phyloP scores from a whole-genome alignment of 2,797 vertebrate genomes.

The Anomalospiza imberbis region DNA sequence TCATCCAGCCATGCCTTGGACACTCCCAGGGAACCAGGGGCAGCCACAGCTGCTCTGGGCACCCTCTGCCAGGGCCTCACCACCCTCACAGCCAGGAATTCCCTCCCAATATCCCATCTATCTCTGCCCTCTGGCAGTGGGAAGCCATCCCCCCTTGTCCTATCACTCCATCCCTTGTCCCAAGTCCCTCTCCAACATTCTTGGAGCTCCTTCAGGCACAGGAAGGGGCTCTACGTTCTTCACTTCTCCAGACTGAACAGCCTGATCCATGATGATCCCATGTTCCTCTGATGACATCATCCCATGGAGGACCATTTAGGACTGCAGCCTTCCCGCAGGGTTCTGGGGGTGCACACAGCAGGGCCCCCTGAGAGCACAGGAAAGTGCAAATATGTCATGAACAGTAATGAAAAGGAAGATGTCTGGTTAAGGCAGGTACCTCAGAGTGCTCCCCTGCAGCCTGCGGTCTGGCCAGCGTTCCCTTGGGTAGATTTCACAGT shows the following conservation, averaged over 20 bases:
- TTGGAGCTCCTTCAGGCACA: neutral
- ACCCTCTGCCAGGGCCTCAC: neutral
- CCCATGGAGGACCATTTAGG: neutral
- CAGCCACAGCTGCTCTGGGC: neutral
- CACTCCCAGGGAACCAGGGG: neutral
- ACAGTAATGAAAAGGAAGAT: neutral
- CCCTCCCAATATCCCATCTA: neutral
- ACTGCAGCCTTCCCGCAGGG: neutral
- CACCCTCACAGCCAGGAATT: neutral
- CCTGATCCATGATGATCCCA: neutral
- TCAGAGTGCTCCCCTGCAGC: neutral
- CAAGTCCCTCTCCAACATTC: neutral
- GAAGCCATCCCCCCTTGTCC: neutral
- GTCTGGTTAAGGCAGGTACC: neutral
- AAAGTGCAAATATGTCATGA: neutral
- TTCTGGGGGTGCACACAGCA: neutral
- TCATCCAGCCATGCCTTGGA: rapidly evolving
- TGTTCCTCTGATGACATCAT: neutral
- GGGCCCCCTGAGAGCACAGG: neutral
- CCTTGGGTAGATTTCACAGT: too few relatives aligned
- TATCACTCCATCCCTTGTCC: neutral
- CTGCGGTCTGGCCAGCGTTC: neutral
- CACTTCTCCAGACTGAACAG: neutral
- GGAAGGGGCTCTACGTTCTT: neutral
- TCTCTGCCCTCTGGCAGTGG: neutral